phyloP scores from a whole-genome alignment of 2,888 invertebrate genomes.

The Thumatha senex region DNA sequence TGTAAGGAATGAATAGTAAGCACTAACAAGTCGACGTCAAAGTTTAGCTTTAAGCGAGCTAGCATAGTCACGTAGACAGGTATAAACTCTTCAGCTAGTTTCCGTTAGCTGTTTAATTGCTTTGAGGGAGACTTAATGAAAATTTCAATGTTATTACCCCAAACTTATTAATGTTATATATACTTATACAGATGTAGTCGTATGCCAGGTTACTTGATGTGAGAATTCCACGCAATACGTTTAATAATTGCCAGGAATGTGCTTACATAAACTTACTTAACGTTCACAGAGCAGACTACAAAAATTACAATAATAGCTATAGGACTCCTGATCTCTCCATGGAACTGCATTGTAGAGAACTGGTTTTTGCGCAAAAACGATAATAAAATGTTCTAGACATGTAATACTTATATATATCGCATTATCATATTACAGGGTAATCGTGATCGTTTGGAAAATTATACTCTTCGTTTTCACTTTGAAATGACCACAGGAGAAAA shows the following conservation, averaged over 20 bases:
- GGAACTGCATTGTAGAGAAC: constrained; percentile 65
- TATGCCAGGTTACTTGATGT: constrained; percentile 14
- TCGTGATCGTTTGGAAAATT: constrained; percentile 79
- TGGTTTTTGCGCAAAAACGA: constrained; percentile 75
- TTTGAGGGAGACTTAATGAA: constrained; percentile 52
- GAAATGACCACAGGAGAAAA: constrained; percentile 57
- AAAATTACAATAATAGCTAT: constrained; percentile 59
- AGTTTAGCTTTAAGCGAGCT: constrained; percentile 65
- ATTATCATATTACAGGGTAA: constrained; percentile 82
- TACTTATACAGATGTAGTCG: constrained; percentile 3
- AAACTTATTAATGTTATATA: not conserved
- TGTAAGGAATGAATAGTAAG: constrained; percentile 76
- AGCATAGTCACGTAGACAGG: constrained; percentile 65
- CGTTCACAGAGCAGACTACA: constrained; percentile 38
- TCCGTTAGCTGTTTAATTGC: constrained; percentile 64
- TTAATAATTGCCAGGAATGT: constrained; percentile 17
- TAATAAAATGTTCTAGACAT: constrained; percentile 70
- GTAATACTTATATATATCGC: constrained; percentile 79
- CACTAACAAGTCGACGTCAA: constrained; percentile 68
- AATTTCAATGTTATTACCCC: constrained; percentile 8
- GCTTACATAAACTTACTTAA: constrained; percentile 28
- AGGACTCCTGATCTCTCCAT: constrained; percentile 59
- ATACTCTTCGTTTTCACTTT: constrained; percentile 77
- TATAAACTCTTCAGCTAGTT: constrained; percentile 55
- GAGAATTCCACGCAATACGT: constrained; percentile 10